Percentiles rank a stretch among this genome's conserved stretches.
Conservation (phyloP, 2,113 vertebrate genomes). For the Dicerorhinus sumatrensis region DNA sequence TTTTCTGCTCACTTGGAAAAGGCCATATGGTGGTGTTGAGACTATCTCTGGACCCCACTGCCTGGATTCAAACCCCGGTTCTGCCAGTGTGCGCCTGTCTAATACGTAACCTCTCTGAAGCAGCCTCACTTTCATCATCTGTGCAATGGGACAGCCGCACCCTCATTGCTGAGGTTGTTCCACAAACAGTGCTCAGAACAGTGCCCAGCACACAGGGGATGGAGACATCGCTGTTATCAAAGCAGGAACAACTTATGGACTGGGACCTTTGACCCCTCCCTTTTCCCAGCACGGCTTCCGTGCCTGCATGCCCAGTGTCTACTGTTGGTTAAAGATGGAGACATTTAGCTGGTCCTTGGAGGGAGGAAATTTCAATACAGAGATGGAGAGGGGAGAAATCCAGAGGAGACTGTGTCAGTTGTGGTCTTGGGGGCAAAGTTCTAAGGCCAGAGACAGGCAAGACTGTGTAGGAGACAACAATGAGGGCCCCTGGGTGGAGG, state of each 20-base stretch:
- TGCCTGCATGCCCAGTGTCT: too few species aligned
- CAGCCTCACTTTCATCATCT: not conserved
- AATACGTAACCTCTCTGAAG: not conserved
- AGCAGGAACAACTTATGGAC: not conserved
- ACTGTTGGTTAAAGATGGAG: not conserved
- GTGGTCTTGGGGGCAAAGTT: not conserved
- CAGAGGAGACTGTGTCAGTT: not conserved
- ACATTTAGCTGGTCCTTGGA: not conserved
- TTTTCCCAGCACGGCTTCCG: not conserved
- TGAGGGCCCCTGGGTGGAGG: not conserved
- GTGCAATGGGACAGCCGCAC: not conserved
- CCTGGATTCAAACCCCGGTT: too few species aligned
- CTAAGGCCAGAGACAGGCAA: not conserved
- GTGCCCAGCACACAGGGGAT: accelerated
- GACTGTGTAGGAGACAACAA: not conserved
- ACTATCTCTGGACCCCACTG: not conserved
- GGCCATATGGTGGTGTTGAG: not conserved
- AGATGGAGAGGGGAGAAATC: not conserved
- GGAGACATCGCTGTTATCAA: too few species aligned
- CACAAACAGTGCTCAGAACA: not conserved
- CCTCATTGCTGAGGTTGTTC: accelerated
- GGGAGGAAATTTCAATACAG: not conserved
- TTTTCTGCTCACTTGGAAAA: not conserved
- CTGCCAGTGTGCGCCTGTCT: not conserved
- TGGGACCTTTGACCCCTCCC: not conserved